Base-by-base conservation (phyloP, 2,797 vertebrate species). In the Pseudochaenichthys georgianus region DNA sequence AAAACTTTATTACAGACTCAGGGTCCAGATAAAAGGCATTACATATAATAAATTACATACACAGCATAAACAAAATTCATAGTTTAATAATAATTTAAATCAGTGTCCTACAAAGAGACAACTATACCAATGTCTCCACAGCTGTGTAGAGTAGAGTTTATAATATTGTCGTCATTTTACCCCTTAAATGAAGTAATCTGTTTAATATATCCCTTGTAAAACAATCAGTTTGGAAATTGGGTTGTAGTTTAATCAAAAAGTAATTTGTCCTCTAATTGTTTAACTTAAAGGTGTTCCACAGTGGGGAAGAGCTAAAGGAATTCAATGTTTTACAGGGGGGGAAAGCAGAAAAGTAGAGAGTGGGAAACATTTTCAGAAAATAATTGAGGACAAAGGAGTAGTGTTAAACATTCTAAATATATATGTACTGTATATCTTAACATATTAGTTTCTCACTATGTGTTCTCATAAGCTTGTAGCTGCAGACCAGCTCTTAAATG, bases 91-190 rank as follows among this genome's bases (percentile, higher is more conserved):
- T 28, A 28, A 28, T 28, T 28, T 28, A 28, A 28, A 28, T 28
- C 23, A 28, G 3, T 28, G 23, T 28, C 23, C 23, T 28, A 28
- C 23, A 28, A 4, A 28, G 23, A 28, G 23, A 28, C 3, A 28
- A 28, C 23, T 28, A 28, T 28, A 28, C 23, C 23, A 28, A 28
- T 28, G 23, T 28, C 23, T 28, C 23, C 23, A 28, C 23, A 28
- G 23, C 23, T 28, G 23, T 28, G 23, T 28, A 42, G n/a, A 48
- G 55, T n/a, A 58, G 1, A 28, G 42, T 63, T 76, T 19, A 23
- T 47, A 65, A 23, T 21, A 0, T 38, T 59, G 64, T 68, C 70
- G 53, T 21, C 38, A 6, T 62, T 31, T 70, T 59, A 71, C 4
- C 9, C 8, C 3, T 47, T 58, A 48, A 60, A 77, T 62, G 17